Percentiles rank a stretch among this genome's conserved stretches.
Conservation (phyloP, 2,797 vertebrate genomes). For the Argentina silus region DNA sequence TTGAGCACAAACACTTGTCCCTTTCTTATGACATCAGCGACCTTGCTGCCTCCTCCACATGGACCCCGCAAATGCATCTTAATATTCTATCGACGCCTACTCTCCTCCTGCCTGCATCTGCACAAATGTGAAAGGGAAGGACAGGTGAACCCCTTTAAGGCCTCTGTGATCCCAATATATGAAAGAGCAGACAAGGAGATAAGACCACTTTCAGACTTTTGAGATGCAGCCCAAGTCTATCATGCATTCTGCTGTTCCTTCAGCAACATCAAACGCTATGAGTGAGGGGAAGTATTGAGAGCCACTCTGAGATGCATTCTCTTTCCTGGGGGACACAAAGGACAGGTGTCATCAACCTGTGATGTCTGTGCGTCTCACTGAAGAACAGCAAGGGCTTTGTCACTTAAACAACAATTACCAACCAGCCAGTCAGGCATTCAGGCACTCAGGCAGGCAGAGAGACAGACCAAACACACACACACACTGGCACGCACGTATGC, state of each 20-base stretch:
- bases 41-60: constrained; percentile 7
- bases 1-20: neutral
- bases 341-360: neutral
- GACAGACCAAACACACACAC: neutral
- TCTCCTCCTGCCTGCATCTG: too few relatives aligned
- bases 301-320: neutral
- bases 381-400: constrained; percentile 9
- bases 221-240: too few relatives aligned
- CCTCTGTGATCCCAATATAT: too few relatives aligned
- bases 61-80: neutral
- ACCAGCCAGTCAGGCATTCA: neutral
- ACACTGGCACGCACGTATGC: neutral
- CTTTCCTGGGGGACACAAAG: neutral
- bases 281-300: too few relatives aligned
- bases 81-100: too few relatives aligned
- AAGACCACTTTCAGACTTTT: too few relatives aligned
- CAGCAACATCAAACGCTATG: too few relatives aligned
- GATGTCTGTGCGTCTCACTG: constrained; percentile 6
- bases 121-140: too few relatives aligned
- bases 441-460: neutral
- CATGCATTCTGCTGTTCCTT: too few relatives aligned
- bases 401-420: neutral
- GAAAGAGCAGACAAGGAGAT: too few relatives aligned
- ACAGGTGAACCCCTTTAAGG: too few relatives aligned
- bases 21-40: neutral